Conservation (phyloP, 2,113 vertebrate genomes). For the Columbina picui region DNA sequence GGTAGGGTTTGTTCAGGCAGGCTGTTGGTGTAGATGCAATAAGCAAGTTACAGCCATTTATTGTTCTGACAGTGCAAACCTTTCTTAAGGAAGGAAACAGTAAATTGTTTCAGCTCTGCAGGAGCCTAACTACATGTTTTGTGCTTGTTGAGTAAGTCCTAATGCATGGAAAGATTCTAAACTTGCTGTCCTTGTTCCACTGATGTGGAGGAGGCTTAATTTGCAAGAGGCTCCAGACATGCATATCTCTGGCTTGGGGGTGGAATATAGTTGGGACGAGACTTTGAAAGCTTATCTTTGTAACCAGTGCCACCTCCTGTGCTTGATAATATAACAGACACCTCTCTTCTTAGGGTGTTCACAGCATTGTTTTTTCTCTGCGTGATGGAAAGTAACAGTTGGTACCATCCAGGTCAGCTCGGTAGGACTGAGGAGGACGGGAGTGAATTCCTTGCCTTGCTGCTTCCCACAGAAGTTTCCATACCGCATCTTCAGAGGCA, state of each 20-base stretch:
- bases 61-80: background rate
- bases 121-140: background rate
- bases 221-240: background rate
- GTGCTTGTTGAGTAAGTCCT: background rate
- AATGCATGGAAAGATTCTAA: background rate
- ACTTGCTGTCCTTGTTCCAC: background rate
- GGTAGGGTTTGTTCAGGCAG: background rate
- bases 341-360: background rate
- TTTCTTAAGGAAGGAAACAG: background rate
- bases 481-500: background rate
- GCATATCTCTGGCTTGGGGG: background rate
- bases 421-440: background rate
- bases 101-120: background rate
- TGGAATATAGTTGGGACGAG: background rate
- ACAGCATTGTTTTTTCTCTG: background rate
- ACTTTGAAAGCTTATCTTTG: conserved; percentile 29
- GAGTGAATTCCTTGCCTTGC: background rate
- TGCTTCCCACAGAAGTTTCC: background rate
- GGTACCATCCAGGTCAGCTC: rapidly evolving
- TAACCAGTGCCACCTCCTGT: background rate
- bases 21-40: rapidly evolving
- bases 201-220: background rate
- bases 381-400: background rate
- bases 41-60: background rate
- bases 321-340: background rate